Base-by-base conservation (phyloP, 2,113 vertebrate genomes). In the Ciconia boyciana region DNA sequence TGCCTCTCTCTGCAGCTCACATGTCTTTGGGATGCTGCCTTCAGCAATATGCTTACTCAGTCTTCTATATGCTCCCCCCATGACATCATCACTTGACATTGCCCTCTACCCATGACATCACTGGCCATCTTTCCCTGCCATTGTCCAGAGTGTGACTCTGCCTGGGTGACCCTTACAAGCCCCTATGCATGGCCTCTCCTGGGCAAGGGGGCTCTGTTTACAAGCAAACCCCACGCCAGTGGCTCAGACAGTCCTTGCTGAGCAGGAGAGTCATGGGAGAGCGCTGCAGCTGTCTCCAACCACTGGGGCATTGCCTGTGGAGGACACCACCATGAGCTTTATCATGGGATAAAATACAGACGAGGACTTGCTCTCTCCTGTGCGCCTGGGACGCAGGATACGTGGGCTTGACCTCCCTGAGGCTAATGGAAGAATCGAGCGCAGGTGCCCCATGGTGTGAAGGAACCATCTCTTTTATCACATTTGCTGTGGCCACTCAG, bases 311-410 rank as follows among this genome's bases (percentile, higher is more conserved):
- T 2, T 49, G 41, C 43, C 55, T 43, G 18, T 19, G 57, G 20
- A 91, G 48, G 49, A 57, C 54, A 41, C 13, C 32, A 16, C 13
- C 62, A 70, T 2, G 6, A 71, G 22, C 48, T 91, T 43, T 66
- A 49, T 44, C 87, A 44, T 13, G 7, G 78, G 24, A 79, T 10
- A 72, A 34, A 78, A 15, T 19, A 36, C 29, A 62, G 32, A 24
- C 1, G 2, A 92, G 43, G 13, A 31, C 49, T 72, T 8, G 2
- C 15, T 46, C 13, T 60, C 11, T 91, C 31, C 51, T 66, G 12
- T 0, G 0, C 20, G 32, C 31, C 25, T 57, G 28, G 17, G 57
- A 25, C 0, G 1, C 2, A 58, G 66, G 43, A 86, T 41, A 13
- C 0, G 1, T n/a, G 36, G 41, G 21, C 8, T 79, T 69, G 77